These are phyloP conservation scores for Boloria selene DNA, from an alignment of 2,888 invertebrate genomes.

Conservation along the genomic window DNA sequence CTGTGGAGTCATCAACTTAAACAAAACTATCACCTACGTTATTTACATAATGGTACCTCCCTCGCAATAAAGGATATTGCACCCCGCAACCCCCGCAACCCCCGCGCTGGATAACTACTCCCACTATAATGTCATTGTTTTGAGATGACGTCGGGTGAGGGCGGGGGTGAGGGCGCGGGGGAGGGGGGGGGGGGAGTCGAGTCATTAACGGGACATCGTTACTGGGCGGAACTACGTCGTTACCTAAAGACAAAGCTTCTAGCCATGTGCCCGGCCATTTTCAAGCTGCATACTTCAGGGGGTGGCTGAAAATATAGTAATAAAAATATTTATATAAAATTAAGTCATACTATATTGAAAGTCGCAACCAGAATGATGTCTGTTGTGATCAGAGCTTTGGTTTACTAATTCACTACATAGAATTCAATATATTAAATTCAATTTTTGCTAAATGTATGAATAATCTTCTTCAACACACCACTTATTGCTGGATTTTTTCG, in stretches of 20 bases:
- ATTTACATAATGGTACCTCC: conserved; percentile 37
- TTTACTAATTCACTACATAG: too few relatives aligned
- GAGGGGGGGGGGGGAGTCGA: conserved; percentile 41
- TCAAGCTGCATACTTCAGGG: conserved; percentile 47
- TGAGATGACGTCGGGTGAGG: conserved; percentile 45
- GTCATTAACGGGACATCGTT: conserved; percentile 73
- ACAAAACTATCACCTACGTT: conserved; percentile 37
- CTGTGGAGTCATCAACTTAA: conserved; percentile 25
- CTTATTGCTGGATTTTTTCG: too few relatives aligned
- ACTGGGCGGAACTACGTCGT: conserved; percentile 72
- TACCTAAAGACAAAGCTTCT: conserved; percentile 70
- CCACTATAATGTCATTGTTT: conserved; percentile 62
- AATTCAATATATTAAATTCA: too few relatives aligned
- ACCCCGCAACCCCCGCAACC: conserved; percentile 6
- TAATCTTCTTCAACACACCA: too few relatives aligned
- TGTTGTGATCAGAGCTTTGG: too few relatives aligned
- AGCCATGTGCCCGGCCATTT: conserved; percentile 70
- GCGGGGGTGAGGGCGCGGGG: conserved; percentile 30
- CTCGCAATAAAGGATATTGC: conserved; percentile 39
- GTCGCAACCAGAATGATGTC: too few relatives aligned
- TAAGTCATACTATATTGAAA: too few relatives aligned
- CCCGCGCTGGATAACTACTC: conserved; percentile 35
- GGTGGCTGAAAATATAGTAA: conserved; percentile 27
- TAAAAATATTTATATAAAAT: not conserved
- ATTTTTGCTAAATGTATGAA: too few relatives aligned